Evolutionary conservation across 2,888 invertebrate genomes (phyloP), one percentile per base, ranked within the genome.

Genomic region (Meiosimyza decipiens): DNA sequence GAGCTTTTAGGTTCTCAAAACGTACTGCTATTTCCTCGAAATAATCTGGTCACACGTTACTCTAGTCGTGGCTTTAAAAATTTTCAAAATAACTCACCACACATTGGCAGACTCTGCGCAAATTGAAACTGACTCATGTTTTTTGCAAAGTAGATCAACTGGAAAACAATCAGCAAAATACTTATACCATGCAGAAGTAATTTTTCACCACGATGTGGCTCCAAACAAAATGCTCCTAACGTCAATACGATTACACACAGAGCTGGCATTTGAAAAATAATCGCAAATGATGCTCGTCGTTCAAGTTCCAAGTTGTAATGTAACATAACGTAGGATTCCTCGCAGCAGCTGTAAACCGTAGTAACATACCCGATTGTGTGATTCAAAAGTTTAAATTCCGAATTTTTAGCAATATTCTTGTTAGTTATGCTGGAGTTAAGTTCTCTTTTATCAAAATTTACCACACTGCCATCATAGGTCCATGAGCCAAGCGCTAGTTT

Each of bases 401-500:
- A 28, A 40, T 40, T 40, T 40, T 40, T 7, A 9, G 40, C 40
- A 7, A 40, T 40, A 5, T 63, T 59, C 51, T 59, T 33, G 0
- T 77, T 72, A 28, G 75, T 73, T 16, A 77, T 78, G 51, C 67
- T 76, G 40, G 40, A 7, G 9, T 40, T 40, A 40, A 6, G 40
- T 40, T 6, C 9, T 40, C 1, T 9, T 9, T 40, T 40, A 40
- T 40, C 40, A 40, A 40, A 40, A 40, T 40, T 40, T 15, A 94
- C 85, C 79, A 92, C 90, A 18, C 90, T 88, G 0, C 90, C 89
- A 76, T 89, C 88, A 81, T 92, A 91, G 0, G 91, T 90, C 90
- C 94, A 92, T 1, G 94, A 94, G 1, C 93, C 93, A 73, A 95
- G 89, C 77, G 88, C 89, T 77, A 94, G 85, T 52, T 81, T 79